Evolutionary conservation across 2,113 vertebrate genomes (phyloP).

Genomic region (Astur gentilis): DNA sequence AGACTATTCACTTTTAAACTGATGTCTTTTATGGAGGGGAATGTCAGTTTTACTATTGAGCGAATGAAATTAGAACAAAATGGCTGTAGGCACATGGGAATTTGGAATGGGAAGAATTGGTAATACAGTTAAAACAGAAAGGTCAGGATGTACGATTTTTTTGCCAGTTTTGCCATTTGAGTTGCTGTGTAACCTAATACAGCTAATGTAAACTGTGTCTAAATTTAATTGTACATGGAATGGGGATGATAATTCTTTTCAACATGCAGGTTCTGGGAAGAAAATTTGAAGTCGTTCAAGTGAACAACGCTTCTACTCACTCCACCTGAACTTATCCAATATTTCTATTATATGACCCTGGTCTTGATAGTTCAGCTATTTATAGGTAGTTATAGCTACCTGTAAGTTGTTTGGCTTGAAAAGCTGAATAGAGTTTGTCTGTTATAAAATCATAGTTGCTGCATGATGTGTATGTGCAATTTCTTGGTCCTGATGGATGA

Average conservation of each 20-base stretch:
- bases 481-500: not conserved
- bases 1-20: not conserved
- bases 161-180: not conserved
- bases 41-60: not conserved
- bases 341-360: not conserved
- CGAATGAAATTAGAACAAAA: not conserved
- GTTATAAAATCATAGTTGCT: not conserved
- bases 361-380: not conserved
- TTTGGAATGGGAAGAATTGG: not conserved
- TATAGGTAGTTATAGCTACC: not conserved
- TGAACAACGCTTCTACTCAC: not conserved
- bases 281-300: not conserved
- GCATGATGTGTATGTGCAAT: not conserved
- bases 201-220: not conserved
- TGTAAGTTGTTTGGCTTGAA: not conserved
- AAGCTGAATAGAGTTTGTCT: not conserved
- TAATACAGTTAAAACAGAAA: not conserved
- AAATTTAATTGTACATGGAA: not conserved
- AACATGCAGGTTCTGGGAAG: not conserved
- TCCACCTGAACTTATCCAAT: not conserved
- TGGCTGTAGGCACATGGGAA: not conserved
- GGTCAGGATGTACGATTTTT: not conserved
- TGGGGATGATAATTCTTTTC: not conserved
- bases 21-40: not conserved
- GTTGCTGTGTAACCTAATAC: not conserved